Percentiles rank a stretch among this genome's conserved stretches.
Evolutionary conservation across 2,888 invertebrate genomes (phyloP).

Genomic region (Plutella xylostella): DNA sequence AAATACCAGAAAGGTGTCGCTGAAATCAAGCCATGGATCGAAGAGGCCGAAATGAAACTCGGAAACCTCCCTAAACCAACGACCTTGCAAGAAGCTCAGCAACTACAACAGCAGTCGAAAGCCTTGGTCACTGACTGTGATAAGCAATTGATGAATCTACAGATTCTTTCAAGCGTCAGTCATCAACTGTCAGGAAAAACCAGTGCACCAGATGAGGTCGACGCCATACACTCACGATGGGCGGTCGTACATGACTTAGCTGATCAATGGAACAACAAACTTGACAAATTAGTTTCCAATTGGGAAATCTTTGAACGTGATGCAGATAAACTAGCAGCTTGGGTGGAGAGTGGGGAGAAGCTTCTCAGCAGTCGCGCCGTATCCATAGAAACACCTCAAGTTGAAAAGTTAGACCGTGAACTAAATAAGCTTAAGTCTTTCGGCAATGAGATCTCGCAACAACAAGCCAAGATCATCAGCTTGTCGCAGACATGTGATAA

Average conservation of each 20-base stretch:
- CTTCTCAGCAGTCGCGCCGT: constrained; percentile 67
- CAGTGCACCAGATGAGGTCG: constrained; percentile 85
- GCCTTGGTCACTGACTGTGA: constrained; percentile 83
- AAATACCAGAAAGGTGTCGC: constrained; percentile 83
- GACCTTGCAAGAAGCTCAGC: constrained; percentile 83
- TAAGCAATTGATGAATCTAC: constrained; percentile 78
- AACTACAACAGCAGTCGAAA: constrained; percentile 78
- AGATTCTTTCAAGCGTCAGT: constrained; percentile 78
- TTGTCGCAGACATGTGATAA: constrained; percentile 84
- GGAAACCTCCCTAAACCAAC: constrained; percentile 80
- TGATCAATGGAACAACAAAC: constrained; percentile 80
- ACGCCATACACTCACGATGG: constrained; percentile 86
- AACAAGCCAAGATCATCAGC: constrained; percentile 84
- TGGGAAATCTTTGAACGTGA: constrained; percentile 88
- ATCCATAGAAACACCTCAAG: constrained; percentile 76
- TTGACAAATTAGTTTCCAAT: constrained; percentile 81
- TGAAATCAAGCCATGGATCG: constrained; percentile 89
- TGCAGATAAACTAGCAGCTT: constrained; percentile 80
- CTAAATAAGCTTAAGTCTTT: constrained; percentile 81
- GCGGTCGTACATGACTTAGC: constrained; percentile 85
- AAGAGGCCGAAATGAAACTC: constrained; percentile 86
- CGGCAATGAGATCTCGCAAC: constrained; percentile 87
- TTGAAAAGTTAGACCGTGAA: constrained; percentile 81
- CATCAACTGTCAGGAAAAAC: constrained; percentile 81
- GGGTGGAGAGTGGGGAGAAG: constrained; percentile 79